These are phyloP conservation scores for Brienomyrus brachyistius DNA, from an alignment of 2,113 vertebrate species.

Conservation along the genomic window DNA sequence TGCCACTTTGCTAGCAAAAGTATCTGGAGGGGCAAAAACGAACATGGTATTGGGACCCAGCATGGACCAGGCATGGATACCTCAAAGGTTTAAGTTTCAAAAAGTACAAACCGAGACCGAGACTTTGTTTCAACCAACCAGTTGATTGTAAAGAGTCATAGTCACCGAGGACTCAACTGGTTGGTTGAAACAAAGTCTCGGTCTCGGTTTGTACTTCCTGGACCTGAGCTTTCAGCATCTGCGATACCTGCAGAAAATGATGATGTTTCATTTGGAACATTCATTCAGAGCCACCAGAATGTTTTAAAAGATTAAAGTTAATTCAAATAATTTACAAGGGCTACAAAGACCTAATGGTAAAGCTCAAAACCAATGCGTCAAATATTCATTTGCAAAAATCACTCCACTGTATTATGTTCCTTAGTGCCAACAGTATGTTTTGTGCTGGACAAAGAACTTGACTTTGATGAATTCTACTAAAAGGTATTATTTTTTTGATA, in stretches of 20 bases:
- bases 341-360: background rate
- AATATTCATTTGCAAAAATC: background rate
- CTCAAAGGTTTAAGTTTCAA: background rate
- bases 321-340: background rate
- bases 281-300: background rate
- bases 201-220: background rate
- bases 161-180: background rate
- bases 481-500: background rate
- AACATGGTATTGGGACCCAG: background rate
- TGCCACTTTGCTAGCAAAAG: conserved; percentile 72
- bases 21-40: conserved; percentile 47
- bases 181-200: background rate
- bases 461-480: background rate
- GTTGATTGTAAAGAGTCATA: background rate
- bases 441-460: background rate
- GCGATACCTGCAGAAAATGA: background rate
- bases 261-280: background rate
- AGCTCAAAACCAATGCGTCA: background rate
- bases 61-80: background rate
- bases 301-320: background rate
- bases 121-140: background rate
- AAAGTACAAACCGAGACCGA: background rate
- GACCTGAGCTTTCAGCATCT: background rate
- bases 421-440: background rate
- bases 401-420: background rate